A percentile compares a stretch with the other conserved stretches of the same genome.
These are phyloP conservation scores for Acanthopleura granulata DNA, from an alignment of 2,888 invertebrate species.

Conservation along the genomic window DNA sequence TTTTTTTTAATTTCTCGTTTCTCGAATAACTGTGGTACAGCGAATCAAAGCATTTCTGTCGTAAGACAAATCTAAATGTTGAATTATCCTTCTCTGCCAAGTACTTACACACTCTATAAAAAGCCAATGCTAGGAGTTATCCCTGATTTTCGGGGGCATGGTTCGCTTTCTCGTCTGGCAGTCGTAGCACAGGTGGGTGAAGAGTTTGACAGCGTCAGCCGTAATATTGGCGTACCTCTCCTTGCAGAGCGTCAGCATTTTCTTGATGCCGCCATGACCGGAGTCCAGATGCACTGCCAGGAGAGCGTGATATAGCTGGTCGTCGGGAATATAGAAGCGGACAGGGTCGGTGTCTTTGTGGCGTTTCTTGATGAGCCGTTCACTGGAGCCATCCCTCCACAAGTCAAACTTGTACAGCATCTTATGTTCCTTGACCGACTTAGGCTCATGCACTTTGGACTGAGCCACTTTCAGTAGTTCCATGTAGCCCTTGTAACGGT, in stretches of 20 bases:
- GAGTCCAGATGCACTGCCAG: conserved; percentile 1
- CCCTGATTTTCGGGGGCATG: background rate
- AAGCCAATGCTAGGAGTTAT: background rate
- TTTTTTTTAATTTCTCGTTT: too few species aligned
- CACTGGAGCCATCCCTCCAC: background rate
- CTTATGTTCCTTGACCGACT: background rate
- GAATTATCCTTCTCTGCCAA: too few species aligned
- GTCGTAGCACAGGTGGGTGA: background rate
- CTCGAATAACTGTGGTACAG: too few species aligned
- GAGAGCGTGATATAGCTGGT: background rate
- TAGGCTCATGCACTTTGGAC: background rate
- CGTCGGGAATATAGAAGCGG: background rate
- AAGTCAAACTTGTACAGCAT: conserved; percentile 7
- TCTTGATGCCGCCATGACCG: background rate
- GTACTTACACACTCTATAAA: too few species aligned
- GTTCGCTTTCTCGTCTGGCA: background rate
- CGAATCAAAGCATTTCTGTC: too few species aligned
- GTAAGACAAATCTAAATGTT: too few species aligned
- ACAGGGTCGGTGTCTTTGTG: conserved; percentile 4
- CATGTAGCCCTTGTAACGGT: background rate
- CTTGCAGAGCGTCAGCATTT: background rate
- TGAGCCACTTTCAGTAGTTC: background rate
- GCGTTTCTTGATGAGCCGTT: background rate
- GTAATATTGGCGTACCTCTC: background rate
- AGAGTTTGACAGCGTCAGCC: background rate